Percentiles rank a stretch among this genome's conserved stretches.
Evolutionary conservation across 2,888 invertebrate species (phyloP).

Genomic region (Pinctada fucata): DNA sequence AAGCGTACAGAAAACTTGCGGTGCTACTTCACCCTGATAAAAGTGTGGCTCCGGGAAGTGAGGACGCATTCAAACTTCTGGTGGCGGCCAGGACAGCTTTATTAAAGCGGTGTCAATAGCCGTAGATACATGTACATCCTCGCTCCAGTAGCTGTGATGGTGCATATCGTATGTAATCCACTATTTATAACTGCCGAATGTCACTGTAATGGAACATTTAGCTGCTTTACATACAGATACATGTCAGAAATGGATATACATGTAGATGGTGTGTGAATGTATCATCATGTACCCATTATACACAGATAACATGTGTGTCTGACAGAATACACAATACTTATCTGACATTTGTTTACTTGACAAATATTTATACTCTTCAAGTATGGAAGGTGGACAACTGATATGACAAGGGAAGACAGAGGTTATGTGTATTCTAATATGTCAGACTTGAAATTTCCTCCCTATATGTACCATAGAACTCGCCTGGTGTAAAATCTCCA

Average conservation of each 20-base stretch:
- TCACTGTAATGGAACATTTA: neutral
- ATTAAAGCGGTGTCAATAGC: conserved; percentile 66
- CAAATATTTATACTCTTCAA: too few relatives aligned
- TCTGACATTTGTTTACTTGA: too few relatives aligned
- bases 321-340: too few relatives aligned
- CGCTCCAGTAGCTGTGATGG: neutral
- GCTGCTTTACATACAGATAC: neutral
- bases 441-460: too few relatives aligned
- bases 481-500: too few relatives aligned
- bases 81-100: conserved; percentile 74
- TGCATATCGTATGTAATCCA: neutral
- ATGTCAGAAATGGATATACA: neutral
- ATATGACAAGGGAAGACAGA: too few relatives aligned
- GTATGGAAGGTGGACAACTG: too few relatives aligned
- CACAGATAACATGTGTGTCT: too few relatives aligned
- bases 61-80: conserved; percentile 78
- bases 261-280: too few relatives aligned
- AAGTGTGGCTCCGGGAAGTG: conserved; percentile 77
- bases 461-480: too few relatives aligned
- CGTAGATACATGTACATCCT: neutral
- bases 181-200: neutral
- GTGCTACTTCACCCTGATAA: conserved; percentile 78
- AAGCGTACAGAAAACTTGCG: conserved; percentile 76
- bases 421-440: too few relatives aligned
- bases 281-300: too few relatives aligned